Base-by-base conservation (phyloP, 1,140 invertebrate genomes). In the Drosophila mauritiana region DNA sequence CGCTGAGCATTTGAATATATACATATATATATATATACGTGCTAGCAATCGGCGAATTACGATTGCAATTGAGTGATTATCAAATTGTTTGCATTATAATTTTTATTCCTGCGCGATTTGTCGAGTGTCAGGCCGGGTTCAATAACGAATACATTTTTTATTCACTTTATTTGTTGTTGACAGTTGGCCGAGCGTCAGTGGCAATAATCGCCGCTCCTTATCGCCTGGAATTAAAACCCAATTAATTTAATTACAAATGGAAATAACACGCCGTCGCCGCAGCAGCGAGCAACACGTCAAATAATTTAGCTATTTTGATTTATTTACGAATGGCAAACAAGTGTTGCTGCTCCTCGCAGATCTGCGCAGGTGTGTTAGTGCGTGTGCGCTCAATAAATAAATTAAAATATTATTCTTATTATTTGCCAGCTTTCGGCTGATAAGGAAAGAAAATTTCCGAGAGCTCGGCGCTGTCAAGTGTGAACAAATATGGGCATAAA, bases 191-290 rank as follows among this genome's bases (percentile, higher is more conserved):
- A 70, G 56, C 73, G 68, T 82, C 75, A 75, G 57, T 64, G 34
- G 39, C 39, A 62, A 7, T 25, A 20, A 34, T 40, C 15, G 31
- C 25, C 25, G 36, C 17, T 39, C 13, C 69, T 84, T 89, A 89
- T 89, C 84, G 77, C 84, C 15, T 64, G 81, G 85, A 91, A 91
- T 91, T 91, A 91, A 91, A 91, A 81, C 90, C 79, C 90, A 91
- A 91, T 91, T 91, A 91, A 91, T 91, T 91, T 85, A 91, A 90
- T 91, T 91, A 91, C 90, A 91, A 91, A 91, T 91, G 83, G 73
- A 82, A 80, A 86, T 86, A 90, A 80, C 86, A 80, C 86, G 80
- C 48, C 74, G 82, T 34, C 62, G 46, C n/a, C 54, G 25, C 39
- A 17, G 37, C 53, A 22, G 49, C 69, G 15, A 48, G 58, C 59